Percentiles rank a stretch among this genome's conserved stretches.
These are phyloP conservation scores for Euproctis similis DNA, from an alignment of 2,888 invertebrate genomes.

Conservation along the genomic window DNA sequence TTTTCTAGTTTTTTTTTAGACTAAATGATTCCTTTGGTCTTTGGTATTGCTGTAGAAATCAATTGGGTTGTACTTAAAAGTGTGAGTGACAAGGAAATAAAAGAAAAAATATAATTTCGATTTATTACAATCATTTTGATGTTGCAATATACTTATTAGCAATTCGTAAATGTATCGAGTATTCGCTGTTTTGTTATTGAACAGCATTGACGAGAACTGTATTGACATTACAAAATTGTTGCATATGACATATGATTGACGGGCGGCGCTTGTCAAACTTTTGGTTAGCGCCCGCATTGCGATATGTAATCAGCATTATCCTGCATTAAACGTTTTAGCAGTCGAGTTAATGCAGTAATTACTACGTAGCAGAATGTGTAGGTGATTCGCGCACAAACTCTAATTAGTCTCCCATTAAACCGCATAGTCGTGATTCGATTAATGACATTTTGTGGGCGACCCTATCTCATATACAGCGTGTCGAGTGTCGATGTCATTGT, in stretches of 20 bases:
- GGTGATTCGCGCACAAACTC: constrained; percentile 52
- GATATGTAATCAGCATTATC: constrained; percentile 48
- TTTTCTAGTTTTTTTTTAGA: too few relatives aligned
- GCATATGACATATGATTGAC: constrained; percentile 40
- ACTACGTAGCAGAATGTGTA: constrained; percentile 39
- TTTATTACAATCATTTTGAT: too few relatives aligned
- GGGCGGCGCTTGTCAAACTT: constrained; percentile 34
- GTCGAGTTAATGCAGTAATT: constrained; percentile 48
- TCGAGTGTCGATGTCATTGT: constrained; percentile 29
- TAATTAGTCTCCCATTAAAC: constrained; percentile 71
- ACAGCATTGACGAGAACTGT: neutral
- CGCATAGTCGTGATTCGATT: constrained; percentile 66
- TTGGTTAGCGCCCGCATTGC: constrained; percentile 41
- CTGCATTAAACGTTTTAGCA: constrained; percentile 43
- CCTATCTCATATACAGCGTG: constrained; percentile 26
- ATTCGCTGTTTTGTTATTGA: too few relatives aligned
- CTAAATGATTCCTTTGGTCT: too few relatives aligned
- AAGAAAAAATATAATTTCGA: too few relatives aligned
- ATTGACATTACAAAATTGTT: constrained; percentile 31
- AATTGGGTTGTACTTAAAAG: too few relatives aligned
- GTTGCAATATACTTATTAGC: too few relatives aligned
- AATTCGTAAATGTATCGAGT: too few relatives aligned
- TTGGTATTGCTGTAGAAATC: too few relatives aligned
- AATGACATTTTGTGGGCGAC: constrained; percentile 38
- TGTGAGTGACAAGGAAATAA: too few relatives aligned